These are phyloP conservation scores for Aromia moschata DNA, from an alignment of 2,888 invertebrate species.

Conservation along the genomic window DNA sequence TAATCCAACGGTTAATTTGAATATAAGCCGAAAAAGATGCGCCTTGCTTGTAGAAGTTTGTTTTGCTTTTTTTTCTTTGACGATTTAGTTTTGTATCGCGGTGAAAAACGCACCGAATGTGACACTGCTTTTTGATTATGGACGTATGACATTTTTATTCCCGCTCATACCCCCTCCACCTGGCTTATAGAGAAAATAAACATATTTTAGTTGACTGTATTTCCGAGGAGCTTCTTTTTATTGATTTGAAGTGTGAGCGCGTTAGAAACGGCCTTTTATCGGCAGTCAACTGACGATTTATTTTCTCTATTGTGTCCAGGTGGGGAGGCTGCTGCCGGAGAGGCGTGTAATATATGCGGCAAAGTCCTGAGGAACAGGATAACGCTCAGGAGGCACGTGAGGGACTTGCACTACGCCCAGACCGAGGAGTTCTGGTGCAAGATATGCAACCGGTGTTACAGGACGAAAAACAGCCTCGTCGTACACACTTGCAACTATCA, in stretches of 20 bases:
- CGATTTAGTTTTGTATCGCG: too few relatives aligned
- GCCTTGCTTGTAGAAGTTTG: background rate
- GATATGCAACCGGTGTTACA: conserved; percentile 54
- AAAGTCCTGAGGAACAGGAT: conserved; percentile 55
- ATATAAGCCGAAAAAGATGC: too few relatives aligned
- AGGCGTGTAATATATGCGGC: conserved; percentile 54
- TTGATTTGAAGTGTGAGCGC: conserved; percentile 34
- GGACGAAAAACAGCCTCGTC: conserved; percentile 57
- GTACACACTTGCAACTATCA: conserved; percentile 57
- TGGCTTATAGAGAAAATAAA: conserved; percentile 45
- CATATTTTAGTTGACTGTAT: conserved; percentile 50
- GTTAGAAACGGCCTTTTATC: too few relatives aligned
- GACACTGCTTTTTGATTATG: background rate
- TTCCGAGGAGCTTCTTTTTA: conserved; percentile 40
- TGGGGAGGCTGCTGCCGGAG: conserved; percentile 43
- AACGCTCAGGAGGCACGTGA: conserved; percentile 53
- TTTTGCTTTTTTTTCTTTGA: conserved; percentile 9
- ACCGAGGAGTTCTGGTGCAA: conserved; percentile 54
- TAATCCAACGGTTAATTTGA: too few relatives aligned
- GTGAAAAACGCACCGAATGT: background rate
- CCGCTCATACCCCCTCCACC: conserved; percentile 6
- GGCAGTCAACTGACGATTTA: conserved; percentile 48
- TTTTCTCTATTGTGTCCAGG: conserved; percentile 50
- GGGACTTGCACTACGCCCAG: conserved; percentile 54
- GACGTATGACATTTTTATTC: background rate